Evolutionary conservation across 2,113 vertebrate species (phyloP), one percentile per base, ranked within the genome.

Genomic region (Castor canadensis): DNA sequence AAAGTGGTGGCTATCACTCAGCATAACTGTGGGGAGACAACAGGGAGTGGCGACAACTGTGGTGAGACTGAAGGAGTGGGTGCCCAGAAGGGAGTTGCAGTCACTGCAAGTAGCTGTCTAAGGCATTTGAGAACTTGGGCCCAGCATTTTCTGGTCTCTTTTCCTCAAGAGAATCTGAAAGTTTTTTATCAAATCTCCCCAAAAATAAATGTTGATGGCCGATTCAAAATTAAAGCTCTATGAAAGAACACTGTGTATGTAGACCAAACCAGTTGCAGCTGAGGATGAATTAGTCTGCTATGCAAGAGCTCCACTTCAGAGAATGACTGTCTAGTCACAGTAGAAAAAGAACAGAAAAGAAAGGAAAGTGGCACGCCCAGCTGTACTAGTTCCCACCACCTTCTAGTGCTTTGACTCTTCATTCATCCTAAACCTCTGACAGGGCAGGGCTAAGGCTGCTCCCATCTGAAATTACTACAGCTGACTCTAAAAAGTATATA

Each of bases 21-120:
- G 64, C 32, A 6, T 2, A 47, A 71, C 54, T 47, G 12, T 20
- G n/a, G 38, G 56, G n/a, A 28, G 5, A 52, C n/a, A 35, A 17
- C 0, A 54, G 69, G 38, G 13, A 6, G 12, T 1, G 7, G 43
- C 0, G 49, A 28, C 0, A 0, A 10, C 16, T 13, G 58, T 69
- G 75, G 43, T 8, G 40, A 54, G 28, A 45, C 0, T 1, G 38
- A 49, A 69, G 71, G 54, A 16, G 1, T 17, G 19, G 3, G n/a
- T 30, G 45, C 9, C 43, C 26, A 11, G 47, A 20, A 38, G n/a
- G 76, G 30, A 67, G 24, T 0, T 13, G 28, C 28, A 58, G 22
- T 20, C 38, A 3, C n/a, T n/a, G n/a, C n/a, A n/a, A n/a, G n/a
- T n/a, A 9, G 16, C 1, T 77, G 12, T n/a, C 38, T 52, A 0